Percentiles rank a stretch among this genome's conserved stretches.
phyloP scores from a whole-genome alignment of 2,888 invertebrate genomes.

The Macroteleia sp. region DNA sequence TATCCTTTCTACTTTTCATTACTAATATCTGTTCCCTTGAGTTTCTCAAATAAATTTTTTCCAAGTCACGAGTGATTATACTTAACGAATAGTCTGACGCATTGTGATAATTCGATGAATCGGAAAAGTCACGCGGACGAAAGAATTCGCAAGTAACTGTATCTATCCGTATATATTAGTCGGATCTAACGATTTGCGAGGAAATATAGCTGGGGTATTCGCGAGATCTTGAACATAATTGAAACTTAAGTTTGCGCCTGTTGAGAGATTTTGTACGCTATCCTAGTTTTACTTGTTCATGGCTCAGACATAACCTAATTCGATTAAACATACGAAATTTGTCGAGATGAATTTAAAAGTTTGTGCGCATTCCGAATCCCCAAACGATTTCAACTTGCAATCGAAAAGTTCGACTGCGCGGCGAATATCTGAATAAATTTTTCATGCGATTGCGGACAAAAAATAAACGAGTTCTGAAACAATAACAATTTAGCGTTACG shows the following conservation, averaged over 20 bases:
- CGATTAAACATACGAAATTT: slow-evolving; percentile 45
- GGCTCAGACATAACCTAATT: slow-evolving; percentile 27
- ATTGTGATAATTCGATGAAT: slow-evolving; percentile 52
- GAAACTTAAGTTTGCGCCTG: slow-evolving; percentile 38
- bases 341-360: slow-evolving; percentile 33
- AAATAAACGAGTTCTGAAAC: not conserved
- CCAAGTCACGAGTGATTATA: slow-evolving; percentile 42
- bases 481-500: not conserved
- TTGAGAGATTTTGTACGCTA: not conserved
- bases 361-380: slow-evolving; percentile 16
- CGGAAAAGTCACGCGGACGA: slow-evolving; percentile 35
- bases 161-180: not conserved
- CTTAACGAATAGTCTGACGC: slow-evolving; percentile 26
- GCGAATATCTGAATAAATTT: slow-evolving; percentile 33
- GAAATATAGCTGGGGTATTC: slow-evolving; percentile 21
- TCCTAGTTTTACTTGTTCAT: slow-evolving; percentile 23
- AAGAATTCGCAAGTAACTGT: slow-evolving; percentile 17
- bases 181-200: slow-evolving; percentile 30
- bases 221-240: slow-evolving; percentile 37
- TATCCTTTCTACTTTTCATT: too few relatives aligned
- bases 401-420: slow-evolving; percentile 11
- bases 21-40: too few relatives aligned
- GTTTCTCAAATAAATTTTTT: slow-evolving; percentile 49
- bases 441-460: not conserved
- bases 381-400: not conserved